Evolutionary conservation across 2,797 vertebrate species (phyloP).

Genomic region (Schizopygopsis malacanthus): DNA sequence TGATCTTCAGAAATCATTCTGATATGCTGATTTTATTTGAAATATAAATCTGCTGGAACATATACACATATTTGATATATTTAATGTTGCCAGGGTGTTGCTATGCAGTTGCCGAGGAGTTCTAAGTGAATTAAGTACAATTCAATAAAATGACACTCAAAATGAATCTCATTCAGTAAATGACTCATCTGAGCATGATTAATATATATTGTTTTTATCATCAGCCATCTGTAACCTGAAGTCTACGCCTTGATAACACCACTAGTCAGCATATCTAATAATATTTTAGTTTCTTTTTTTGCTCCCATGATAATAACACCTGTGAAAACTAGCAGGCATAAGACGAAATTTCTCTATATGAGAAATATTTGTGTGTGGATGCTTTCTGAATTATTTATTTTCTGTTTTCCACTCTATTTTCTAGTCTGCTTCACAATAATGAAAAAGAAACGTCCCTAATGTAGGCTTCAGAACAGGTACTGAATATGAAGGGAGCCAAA

Average conservation of each 20-base stretch:
- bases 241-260: background rate
- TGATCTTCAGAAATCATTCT: background rate
- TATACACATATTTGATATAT: background rate
- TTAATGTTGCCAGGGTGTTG: background rate
- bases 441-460: conserved; percentile 2
- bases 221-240: background rate
- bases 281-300: background rate
- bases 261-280: background rate
- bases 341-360: too few relatives aligned
- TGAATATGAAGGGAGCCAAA: conserved; percentile 41
- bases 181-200: background rate
- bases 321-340: background rate
- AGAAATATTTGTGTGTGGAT: background rate
- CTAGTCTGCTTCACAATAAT: conserved; percentile 14
- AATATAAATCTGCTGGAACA: background rate
- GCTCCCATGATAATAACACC: background rate
- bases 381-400: background rate
- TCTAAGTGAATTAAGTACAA: background rate
- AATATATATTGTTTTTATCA: background rate
- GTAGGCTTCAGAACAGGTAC: background rate
- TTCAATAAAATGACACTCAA: background rate
- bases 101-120: background rate
- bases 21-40: background rate
- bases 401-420: background rate
- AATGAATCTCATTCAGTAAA: background rate